Percentiles rank a stretch among this genome's conserved stretches.
phyloP scores from a whole-genome alignment of 2,113 vertebrate genomes.

The Dicentrarchus labrax region DNA sequence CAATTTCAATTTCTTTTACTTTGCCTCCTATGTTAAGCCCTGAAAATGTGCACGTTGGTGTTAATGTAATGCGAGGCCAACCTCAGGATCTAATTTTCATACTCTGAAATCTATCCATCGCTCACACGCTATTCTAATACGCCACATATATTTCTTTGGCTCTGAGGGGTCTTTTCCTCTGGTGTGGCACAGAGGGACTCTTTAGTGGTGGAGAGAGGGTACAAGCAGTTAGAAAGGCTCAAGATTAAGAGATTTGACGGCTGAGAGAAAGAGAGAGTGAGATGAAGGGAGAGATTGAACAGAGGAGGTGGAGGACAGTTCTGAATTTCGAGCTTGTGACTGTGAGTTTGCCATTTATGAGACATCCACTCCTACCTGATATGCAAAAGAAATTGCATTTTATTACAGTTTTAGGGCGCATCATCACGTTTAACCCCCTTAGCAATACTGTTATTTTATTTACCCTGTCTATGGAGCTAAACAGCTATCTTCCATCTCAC shows the following conservation, averaged over 20 bases:
- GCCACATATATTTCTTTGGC: constrained; percentile 6
- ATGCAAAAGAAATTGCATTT: neutral
- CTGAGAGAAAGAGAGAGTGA: constrained; percentile 18
- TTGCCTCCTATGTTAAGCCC: neutral
- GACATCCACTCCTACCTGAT: neutral
- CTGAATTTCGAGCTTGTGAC: neutral
- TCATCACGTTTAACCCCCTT: neutral
- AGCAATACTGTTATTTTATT: constrained; percentile 23
- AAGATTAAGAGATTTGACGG: constrained; percentile 38
- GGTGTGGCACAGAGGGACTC: constrained; percentile 9
- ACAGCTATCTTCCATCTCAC: constrained; percentile 13
- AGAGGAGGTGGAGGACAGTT: neutral
- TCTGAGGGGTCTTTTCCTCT: constrained; percentile 29
- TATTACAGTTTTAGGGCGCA: neutral
- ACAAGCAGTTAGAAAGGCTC: neutral
- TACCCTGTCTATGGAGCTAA: neutral
- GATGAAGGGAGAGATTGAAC: neutral
- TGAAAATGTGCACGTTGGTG: neutral
- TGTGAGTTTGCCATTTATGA: neutral
- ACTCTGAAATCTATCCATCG: constrained; percentile 5
- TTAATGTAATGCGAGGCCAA: constrained; percentile 2
- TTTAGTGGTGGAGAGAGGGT: constrained; percentile 11
- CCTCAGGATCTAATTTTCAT: constrained; percentile 21
- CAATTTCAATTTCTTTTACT: neutral
- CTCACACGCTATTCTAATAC: constrained; percentile 19